Evolutionary conservation across 2,797 vertebrate genomes (phyloP), one percentile per base, ranked within the genome.

Genomic region (Tangara arthus): DNA sequence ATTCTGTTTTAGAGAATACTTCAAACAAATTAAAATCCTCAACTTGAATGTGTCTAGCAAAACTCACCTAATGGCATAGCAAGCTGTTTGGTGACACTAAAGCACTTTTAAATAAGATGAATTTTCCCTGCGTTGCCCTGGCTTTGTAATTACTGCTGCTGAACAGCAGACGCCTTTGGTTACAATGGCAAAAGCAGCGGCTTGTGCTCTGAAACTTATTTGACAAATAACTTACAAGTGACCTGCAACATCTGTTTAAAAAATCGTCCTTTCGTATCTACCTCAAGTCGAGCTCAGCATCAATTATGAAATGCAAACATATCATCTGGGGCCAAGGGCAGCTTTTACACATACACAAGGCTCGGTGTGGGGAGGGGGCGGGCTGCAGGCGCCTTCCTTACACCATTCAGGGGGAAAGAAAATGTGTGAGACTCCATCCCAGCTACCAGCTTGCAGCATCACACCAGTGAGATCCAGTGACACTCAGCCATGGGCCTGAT

Each of bases 21-120:
- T 97, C 97, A 97, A 97, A 97, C 96, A 98, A 98, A 98, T 98
- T 98, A 98, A 98, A 98, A 98, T 97, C 97, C 97, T 97, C 97
- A 96, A 95, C 96, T 90, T 72, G 37, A 97, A 98, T 23, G 95
- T 97, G 97, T 98, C 96, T 94, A 93, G 96, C 96, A 94, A 97
- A 97, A 97, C 93, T 96, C 34, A 53, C 95, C 93, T 97, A 97
- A 97, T 96, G 97, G 97, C 91, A 94, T 89, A 56, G 89, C 97
- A 95, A 95, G 90, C 94, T 96, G 95, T 96, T 97, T 95, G 97
- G 97, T 96, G 98, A 98, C 96, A 95, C 89, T 94, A 94, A 97
- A 94, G 96, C 96, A 96, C 97, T 95, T 96, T 97, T 96, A 97
- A 97, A 96, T 94, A 97, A 97, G 97, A 97, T 96, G 97, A 96